Evolutionary conservation across 1,140 invertebrate species (phyloP).

Genomic region (Hormaphis cornu): DNA sequence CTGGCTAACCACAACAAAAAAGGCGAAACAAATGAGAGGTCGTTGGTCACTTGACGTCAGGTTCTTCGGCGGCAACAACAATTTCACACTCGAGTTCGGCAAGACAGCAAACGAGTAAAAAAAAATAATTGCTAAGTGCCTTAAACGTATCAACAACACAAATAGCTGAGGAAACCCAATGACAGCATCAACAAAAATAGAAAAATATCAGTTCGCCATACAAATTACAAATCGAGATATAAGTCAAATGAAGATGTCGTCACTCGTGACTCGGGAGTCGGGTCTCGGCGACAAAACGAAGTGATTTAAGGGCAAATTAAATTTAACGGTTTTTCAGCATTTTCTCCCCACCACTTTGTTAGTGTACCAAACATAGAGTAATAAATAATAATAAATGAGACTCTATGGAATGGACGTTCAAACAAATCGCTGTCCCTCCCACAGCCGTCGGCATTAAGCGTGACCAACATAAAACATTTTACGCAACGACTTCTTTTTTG

Average conservation of each 20-base stretch:
- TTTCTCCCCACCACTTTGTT: neutral
- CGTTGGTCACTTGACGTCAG: no score
- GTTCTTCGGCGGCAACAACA: no score
- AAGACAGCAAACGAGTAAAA: no score
- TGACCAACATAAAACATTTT: neutral
- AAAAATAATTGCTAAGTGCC: no score
- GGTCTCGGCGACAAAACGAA: neutral
- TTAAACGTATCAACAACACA: neutral
- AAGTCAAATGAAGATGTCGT: no score
- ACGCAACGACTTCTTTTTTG: neutral
- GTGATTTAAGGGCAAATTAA: neutral
- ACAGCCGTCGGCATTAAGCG: neutral
- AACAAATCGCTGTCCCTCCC: no score
- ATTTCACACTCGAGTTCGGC: no score
- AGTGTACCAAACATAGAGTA: no score
- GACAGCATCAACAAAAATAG: neutral
- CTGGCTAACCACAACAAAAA: neutral
- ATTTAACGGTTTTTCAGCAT: conserved; percentile 30
- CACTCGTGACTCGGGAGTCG: no score
- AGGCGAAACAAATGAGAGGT: no score
- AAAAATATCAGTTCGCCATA: neutral
- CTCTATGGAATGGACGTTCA: no score
- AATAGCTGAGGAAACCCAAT: conserved; percentile 21
- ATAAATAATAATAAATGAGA: no score
- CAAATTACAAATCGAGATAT: neutral